Evolutionary conservation across 2,113 vertebrate species (phyloP).

Genomic region (Eurystomus gularis): DNA sequence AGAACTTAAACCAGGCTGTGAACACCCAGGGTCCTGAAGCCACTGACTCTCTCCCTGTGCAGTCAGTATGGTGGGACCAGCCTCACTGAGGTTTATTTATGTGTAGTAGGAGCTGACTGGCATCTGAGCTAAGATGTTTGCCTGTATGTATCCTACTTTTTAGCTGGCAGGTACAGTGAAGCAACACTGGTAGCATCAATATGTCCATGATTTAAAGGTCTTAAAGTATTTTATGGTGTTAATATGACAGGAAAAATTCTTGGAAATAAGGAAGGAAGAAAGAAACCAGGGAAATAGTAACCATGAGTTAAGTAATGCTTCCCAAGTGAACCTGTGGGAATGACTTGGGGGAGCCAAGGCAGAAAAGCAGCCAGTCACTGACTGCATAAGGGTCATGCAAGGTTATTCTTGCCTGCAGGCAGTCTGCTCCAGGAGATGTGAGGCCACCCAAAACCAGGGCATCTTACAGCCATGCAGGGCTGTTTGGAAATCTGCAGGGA

Average conservation of each 20-base stretch:
- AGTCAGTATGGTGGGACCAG: neutral
- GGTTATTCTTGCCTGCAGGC: neutral
- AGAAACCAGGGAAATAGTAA: neutral
- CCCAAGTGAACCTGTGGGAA: neutral
- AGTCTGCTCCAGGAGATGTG: neutral
- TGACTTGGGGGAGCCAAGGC: neutral
- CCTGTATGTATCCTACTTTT: neutral
- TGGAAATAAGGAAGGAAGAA: neutral
- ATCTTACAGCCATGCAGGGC: neutral
- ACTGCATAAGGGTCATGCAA: neutral
- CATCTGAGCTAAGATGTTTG: neutral
- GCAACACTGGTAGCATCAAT: neutral
- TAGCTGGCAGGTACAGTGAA: neutral
- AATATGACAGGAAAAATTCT: neutral
- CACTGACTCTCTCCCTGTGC: neutral
- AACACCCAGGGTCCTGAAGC: neutral
- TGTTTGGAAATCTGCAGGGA: neutral
- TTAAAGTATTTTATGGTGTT: neutral
- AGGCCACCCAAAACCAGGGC: neutral
- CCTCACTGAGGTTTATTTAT: neutral
- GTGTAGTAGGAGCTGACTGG: neutral
- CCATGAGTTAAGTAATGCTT: neutral
- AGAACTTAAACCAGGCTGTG: neutral
- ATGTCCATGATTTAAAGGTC: neutral
- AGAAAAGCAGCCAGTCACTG: neutral